Base-by-base conservation (phyloP, 2,797 vertebrate species). In the Bovichtus variegatus region DNA sequence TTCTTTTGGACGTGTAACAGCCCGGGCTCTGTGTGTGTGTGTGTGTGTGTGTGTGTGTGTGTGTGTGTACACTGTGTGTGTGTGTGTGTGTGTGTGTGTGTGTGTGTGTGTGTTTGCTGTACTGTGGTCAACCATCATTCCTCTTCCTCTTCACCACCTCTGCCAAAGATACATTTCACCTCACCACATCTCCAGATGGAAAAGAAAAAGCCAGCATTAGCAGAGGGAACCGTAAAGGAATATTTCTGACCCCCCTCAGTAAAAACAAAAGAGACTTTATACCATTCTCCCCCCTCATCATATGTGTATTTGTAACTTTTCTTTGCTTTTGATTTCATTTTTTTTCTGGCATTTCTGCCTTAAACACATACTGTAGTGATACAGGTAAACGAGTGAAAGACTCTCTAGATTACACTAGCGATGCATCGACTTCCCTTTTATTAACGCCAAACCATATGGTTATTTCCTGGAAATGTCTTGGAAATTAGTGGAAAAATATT, bases 111-210 rank as follows among this genome's bases (percentile, higher is more conserved):
- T 59, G 41, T 29, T n/a, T n/a, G n/a, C 71, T 81, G 43, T 19
- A 13, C 74, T 76, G 74, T 46, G 83, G 80, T 82, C 54, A 76
- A 58, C 76, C 82, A 80, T 83, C 72, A 53, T 68, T 81, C 71
- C 73, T 85, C 66, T 43, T 65, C 36, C 58, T 70, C 78, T 12
- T 51, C 66, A 54, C 51, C 72, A 63, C 13, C 64, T 79, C 66
- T 85, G 85, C 89, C 89, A 92, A 90, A 88, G 90, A 90, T 88
- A 90, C 91, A 90, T 90, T 90, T 91, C 80, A 83, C 66, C 65
- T 85, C 68, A 76, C 85, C 88, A 81, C 83, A 81, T 85, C 74
- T 78, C 76, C 13, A n/a, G 19, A 82, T 54, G 67, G 80, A 79
- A 73, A 77, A 70, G 65, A 77, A 81, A 78, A 77, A 77, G 67